phyloP scores from a whole-genome alignment of 2,113 vertebrate species.

The Syngnathus scovelli region DNA sequence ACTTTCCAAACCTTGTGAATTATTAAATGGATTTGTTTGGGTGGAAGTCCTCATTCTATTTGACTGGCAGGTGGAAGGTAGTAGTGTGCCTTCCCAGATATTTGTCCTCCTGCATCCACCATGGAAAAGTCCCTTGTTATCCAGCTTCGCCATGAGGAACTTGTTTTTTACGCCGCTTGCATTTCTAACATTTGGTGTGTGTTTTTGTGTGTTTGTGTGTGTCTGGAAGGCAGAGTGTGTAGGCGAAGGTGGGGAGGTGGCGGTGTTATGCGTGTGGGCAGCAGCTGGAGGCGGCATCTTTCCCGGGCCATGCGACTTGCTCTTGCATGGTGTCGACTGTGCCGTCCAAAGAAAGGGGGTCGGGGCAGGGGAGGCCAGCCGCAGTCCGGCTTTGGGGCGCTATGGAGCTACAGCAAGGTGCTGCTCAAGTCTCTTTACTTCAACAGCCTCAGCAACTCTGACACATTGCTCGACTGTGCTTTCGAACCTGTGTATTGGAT shows the following conservation, averaged over 20 bases:
- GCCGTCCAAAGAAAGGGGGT: conserved; percentile 65
- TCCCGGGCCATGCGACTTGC: conserved; percentile 78
- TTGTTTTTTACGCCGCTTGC: conserved; percentile 50
- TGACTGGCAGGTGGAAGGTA: conserved; percentile 19
- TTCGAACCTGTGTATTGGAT: conserved; percentile 96
- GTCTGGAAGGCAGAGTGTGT: conserved; percentile 48
- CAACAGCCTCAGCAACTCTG: conserved; percentile 84
- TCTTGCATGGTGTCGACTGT: conserved; percentile 79
- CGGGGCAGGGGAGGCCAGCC: conserved; percentile 21
- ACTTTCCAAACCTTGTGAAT: conserved; percentile 45
- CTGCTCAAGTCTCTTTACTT: conserved; percentile 82
- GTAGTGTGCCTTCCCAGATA: conserved; percentile 5
- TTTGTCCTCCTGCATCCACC: background rate
- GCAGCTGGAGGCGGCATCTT: conserved; percentile 78
- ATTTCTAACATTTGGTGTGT: conserved; percentile 55
- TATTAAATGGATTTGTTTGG: conserved; percentile 45
- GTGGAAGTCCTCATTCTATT: conserved; percentile 10
- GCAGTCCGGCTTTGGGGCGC: conserved; percentile 55
- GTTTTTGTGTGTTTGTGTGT: conserved; percentile 60
- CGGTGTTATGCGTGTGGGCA: conserved; percentile 68
- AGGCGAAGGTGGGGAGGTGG: conserved; percentile 28
- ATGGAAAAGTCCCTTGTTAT: conserved; percentile 5
- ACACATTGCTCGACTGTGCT: conserved; percentile 84
- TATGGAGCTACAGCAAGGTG: conserved; percentile 82
- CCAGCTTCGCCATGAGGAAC: conserved; percentile 35